Conservation (phyloP, 2,888 invertebrate species). For the Cacoxenus indagator region DNA sequence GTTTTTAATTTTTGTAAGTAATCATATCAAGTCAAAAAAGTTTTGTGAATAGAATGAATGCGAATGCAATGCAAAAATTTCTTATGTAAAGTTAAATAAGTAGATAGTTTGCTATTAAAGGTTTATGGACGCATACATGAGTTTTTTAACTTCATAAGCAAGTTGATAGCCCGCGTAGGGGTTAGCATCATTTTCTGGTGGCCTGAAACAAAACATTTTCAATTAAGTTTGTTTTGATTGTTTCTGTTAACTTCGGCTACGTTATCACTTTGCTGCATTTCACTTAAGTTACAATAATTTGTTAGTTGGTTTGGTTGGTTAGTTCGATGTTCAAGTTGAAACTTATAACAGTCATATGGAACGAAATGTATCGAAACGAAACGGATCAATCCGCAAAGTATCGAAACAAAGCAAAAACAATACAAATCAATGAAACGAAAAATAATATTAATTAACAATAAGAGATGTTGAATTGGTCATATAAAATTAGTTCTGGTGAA, state of each 20-base stretch:
- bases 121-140: conserved; percentile 88
- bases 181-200: conserved; percentile 88
- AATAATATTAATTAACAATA: not conserved
- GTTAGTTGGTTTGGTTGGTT: not conserved
- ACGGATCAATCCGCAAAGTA: too few species aligned
- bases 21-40: not conserved
- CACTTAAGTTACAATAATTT: conserved; percentile 29
- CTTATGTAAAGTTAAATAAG: conserved; percentile 25
- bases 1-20: not conserved
- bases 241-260: conserved; percentile 40
- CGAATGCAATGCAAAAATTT: not conserved
- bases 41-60: conserved; percentile 6
- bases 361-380: too few species aligned
- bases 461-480: not conserved
- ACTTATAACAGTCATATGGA: too few species aligned
- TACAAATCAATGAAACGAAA: not conserved
- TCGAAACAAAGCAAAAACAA: not conserved
- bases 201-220: conserved; percentile 80
- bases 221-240: conserved; percentile 13
- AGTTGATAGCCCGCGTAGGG: conserved; percentile 98
- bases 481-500: not conserved
- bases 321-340: not conserved
- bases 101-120: conserved; percentile 63
- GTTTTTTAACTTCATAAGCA: conserved; percentile 99
- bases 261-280: conserved; percentile 70